Evolutionary conservation across 2,888 invertebrate genomes (phyloP).

Genomic region (Caenorhabditis doughertyi): DNA sequence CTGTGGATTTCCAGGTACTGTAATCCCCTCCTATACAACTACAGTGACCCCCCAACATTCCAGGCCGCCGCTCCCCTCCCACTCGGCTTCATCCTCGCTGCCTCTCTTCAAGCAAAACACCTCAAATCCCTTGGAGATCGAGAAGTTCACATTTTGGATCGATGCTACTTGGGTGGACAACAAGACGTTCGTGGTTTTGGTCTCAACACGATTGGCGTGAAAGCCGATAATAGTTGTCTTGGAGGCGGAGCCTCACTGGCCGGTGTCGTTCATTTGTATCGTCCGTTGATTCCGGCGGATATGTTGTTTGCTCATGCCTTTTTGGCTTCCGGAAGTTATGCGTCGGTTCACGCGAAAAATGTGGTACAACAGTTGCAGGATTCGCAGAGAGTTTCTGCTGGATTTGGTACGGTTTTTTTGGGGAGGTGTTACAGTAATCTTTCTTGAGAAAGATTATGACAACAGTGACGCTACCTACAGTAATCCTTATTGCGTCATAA

Average conservation of each 20-base stretch:
- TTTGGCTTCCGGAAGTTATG: slow-evolving; percentile 86
- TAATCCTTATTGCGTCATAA: too few species aligned
- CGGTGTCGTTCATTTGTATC: slow-evolving; percentile 91
- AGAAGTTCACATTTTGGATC: slow-evolving; percentile 82
- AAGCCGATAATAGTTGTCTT: slow-evolving; percentile 86
- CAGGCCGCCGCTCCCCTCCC: slow-evolving; percentile 88
- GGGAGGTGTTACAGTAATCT: neutral
- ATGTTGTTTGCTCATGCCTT: slow-evolving; percentile 93
- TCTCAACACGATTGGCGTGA: slow-evolving; percentile 85
- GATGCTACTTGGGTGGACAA: slow-evolving; percentile 93
- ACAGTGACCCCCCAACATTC: slow-evolving; percentile 79
- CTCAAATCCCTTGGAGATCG: slow-evolving; percentile 72
- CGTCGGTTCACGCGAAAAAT: slow-evolving; percentile 74
- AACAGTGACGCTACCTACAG: too few species aligned
- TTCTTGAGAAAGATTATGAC: too few species aligned
- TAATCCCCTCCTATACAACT: slow-evolving; percentile 84
- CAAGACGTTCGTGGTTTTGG: slow-evolving; percentile 92
- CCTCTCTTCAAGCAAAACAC: slow-evolving; percentile 71
- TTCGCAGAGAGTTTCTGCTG: slow-evolving; percentile 87
- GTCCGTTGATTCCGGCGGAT: slow-evolving; percentile 87
- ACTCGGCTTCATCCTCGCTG: slow-evolving; percentile 83
- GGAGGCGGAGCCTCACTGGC: slow-evolving; percentile 90
- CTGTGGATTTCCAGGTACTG: slow-evolving; percentile 86
- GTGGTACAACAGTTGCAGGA: slow-evolving; percentile 75
- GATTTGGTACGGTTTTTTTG: slow-evolving; percentile 83